Base-by-base conservation (phyloP, 2,888 invertebrate genomes). In the Apotomis turbidana region DNA sequence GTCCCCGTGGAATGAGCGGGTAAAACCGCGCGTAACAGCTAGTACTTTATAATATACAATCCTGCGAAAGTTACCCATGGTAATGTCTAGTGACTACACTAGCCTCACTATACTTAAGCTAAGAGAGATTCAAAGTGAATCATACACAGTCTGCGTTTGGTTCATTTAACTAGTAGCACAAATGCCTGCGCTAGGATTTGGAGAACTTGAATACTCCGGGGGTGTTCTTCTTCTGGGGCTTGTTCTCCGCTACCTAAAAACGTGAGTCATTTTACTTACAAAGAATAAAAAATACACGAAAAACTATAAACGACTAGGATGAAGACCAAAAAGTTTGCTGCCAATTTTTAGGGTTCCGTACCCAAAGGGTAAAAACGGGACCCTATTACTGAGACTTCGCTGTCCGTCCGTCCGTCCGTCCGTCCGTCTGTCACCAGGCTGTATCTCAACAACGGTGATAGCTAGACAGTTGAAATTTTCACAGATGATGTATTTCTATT, bases 131-230 rank as follows among this genome's bases (percentile, higher is more conserved):
- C 70, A 54, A 73, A 70, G 9, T 69, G 64, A 71, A 75, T 70
- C 73, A 74, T 74, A 74, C 58, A 68, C 73, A 76, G 75, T 76
- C 75, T 76, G 74, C 73, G 44, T 76, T 76, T 70, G 77, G 78
- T 78, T 76, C 71, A 52, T 67, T 68, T 76, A 69, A 27, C 27
- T 27, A 27, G 27, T 1, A 71, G 63, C 59, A 74, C 74, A 73
- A 73, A 69, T 66, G 66, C 62, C 72, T 68, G 46, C 58, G 81
- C 84, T 90, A 95, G 80, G 93, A 95, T 89, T 95, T 95, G 76
- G 94, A 94, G 79, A 95, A 95, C 81, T 95, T 95, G 83, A 96
- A 95, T n/a, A 95, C 95, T 68, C 95, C 94, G 3, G 94, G 93
- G 0, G 94, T 91, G 41, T 94, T 91, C 82, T 95, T 95, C 86